Conservation (phyloP, 2,888 invertebrate genomes). For the Eurois occulta region DNA sequence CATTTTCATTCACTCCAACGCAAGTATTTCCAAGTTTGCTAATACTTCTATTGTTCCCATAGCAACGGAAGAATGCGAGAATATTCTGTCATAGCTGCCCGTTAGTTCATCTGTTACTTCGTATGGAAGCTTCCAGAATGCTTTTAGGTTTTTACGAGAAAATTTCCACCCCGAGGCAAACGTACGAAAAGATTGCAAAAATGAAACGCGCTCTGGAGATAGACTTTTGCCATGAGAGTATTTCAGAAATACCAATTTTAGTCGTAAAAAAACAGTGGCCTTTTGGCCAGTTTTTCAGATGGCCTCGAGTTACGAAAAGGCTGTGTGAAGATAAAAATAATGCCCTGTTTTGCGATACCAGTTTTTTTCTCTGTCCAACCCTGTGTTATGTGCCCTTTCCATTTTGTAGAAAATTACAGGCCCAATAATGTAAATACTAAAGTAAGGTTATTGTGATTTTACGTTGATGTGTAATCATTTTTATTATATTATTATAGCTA, state of each 20-base stretch:
- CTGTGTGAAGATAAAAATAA: background rate
- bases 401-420: background rate
- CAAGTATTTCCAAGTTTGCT: slow-evolving; percentile 10
- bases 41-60: slow-evolving; percentile 37
- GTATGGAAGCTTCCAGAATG: slow-evolving; percentile 47
- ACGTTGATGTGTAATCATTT: no score
- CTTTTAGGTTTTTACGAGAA: slow-evolving; percentile 55
- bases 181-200: slow-evolving; percentile 41
- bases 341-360: background rate
- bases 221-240: slow-evolving; percentile 15
- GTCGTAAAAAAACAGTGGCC: background rate
- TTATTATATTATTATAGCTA: no score
- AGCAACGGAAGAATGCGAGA: slow-evolving; percentile 33
- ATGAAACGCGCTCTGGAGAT: slow-evolving; percentile 24
- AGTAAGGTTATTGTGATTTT: no score
- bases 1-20: slow-evolving; percentile 1
- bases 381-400: background rate
- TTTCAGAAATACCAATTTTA: slow-evolving; percentile 24
- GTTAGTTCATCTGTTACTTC: slow-evolving; percentile 57
- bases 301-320: background rate
- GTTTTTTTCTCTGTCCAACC: background rate
- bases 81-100: slow-evolving; percentile 46
- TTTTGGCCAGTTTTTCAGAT: background rate
- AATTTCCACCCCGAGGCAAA: slow-evolving; percentile 40
- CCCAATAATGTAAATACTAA: background rate